These are phyloP conservation scores for Cyphomyrmex costatus DNA, from an alignment of 1,140 invertebrate species.

Conservation along the genomic window DNA sequence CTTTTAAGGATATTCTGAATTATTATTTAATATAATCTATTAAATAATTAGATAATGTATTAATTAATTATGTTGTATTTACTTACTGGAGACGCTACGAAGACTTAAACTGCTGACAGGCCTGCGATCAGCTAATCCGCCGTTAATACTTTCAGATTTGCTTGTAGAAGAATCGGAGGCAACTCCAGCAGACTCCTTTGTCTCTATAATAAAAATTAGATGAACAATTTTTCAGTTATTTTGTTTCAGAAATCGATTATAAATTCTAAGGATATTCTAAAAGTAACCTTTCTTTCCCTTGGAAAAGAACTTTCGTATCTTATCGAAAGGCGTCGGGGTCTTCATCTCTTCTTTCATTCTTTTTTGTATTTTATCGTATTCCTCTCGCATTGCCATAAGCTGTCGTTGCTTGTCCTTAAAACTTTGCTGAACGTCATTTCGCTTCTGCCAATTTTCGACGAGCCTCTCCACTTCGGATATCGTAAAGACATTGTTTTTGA, in stretches of 20 bases:
- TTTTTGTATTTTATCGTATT: conserved; percentile 93
- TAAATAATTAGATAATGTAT: neutral
- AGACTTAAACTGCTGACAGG: conserved; percentile 92
- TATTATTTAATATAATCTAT: conserved; percentile 10
- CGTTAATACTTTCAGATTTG: conserved; percentile 78
- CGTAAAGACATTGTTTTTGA: conserved; percentile 95
- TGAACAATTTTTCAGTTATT: neutral
- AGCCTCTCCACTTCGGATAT: conserved; percentile 94
- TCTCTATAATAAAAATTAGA: conserved; percentile 71
- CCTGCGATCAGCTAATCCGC: conserved; percentile 85
- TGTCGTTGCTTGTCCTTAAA: conserved; percentile 94
- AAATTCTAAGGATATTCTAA: neutral
- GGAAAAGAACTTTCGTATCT: conserved; percentile 92
- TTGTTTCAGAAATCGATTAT: neutral
- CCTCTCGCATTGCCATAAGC: conserved; percentile 91
- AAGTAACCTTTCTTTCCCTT: conserved; percentile 87
- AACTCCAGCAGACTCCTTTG: conserved; percentile 75
- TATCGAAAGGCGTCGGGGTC: conserved; percentile 92
- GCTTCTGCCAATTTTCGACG: conserved; percentile 94
- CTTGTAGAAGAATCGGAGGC: conserved; percentile 72
- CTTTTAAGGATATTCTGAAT: neutral
- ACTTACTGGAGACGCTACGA: conserved; percentile 90
- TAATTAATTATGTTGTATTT: neutral
- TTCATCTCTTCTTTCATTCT: conserved; percentile 91
- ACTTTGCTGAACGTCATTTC: conserved; percentile 94